Evolutionary conservation across 1,140 invertebrate species (phyloP).

Genomic region (Pararge aegeria): DNA sequence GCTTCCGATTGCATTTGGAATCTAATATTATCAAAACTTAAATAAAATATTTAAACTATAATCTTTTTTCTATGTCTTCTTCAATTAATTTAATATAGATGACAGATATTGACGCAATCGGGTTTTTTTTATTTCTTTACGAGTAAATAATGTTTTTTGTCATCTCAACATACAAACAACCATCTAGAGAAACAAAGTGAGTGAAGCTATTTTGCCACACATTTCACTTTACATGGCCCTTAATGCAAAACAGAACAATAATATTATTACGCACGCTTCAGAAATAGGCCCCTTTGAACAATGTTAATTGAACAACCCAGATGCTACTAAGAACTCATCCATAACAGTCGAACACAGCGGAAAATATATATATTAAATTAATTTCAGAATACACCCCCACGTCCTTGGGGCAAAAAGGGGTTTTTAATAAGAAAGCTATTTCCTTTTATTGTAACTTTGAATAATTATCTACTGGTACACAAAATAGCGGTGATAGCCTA

Average conservation of each 20-base stretch:
- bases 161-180: too few species aligned
- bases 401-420: neutral
- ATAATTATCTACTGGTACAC: too few species aligned
- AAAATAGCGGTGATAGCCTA: too few species aligned
- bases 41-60: too few species aligned
- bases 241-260: neutral
- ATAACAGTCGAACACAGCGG: conserved; percentile 4
- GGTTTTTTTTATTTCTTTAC: too few species aligned
- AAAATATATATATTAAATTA: conserved; percentile 10
- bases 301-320: conserved; percentile 3
- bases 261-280: conserved; percentile 1
- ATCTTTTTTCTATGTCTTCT: too few species aligned
- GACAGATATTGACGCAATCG: too few species aligned
- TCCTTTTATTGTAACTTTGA: conserved; percentile 3
- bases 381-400: neutral
- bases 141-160: too few species aligned
- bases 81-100: too few species aligned
- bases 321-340: conserved; percentile 7
- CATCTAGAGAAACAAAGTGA: too few species aligned
- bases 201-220: neutral
- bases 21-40: too few species aligned
- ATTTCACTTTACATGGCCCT: neutral
- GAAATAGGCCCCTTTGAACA: neutral
- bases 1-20: too few species aligned
- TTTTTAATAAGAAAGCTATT: neutral